Base-by-base conservation (phyloP, 2,113 vertebrate genomes). In the Heliornis fulica region DNA sequence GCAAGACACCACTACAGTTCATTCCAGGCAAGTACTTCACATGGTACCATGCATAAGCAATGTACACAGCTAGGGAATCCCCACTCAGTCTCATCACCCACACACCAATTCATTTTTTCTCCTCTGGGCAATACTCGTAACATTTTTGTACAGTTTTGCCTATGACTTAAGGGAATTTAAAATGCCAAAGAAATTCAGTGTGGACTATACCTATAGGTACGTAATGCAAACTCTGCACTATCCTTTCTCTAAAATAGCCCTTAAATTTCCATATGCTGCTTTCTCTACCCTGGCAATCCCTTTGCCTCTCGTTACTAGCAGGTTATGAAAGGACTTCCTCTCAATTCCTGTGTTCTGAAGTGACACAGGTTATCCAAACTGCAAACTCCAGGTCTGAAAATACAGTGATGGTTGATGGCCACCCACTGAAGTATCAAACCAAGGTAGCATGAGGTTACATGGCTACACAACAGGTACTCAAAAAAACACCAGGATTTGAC, bases 1-100 rank as follows among this genome's bases (percentile, higher is more conserved):
- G 93, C 25, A 36, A 60, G 89, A 85, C 66, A 89, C 41, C 25
- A 46, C 63, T 23, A 16, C 1, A 3, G 43, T 11, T n/a, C 41
- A 45, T 77, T 78, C n/a, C 21, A 36, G 38, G 45, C 50, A 87
- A 65, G 15, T 20, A 15, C 12, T 46, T 65, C 25, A 7, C 12
- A 1, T 31, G 19, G 8, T 1, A 34, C 11, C 4, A 61, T 28
- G 10, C 16, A n/a, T n/a, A n/a, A n/a, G n/a, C n/a, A n/a, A n/a
- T n/a, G n/a, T n/a, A n/a, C n/a, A n/a, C n/a, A n/a, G n/a, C 36
- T 56, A 68, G 23, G 50, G 29, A 79, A 25, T 69, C 85, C 21
- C 45, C 63, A 59, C 20, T 54, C 32, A 53, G 76, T 69, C 29
- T 59, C 38, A 70, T 11, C 9, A 63, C 15, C 4, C 45, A 15